Evolutionary conservation across 2,888 invertebrate genomes (phyloP).

Genomic region (Scaptomyza flava): DNA sequence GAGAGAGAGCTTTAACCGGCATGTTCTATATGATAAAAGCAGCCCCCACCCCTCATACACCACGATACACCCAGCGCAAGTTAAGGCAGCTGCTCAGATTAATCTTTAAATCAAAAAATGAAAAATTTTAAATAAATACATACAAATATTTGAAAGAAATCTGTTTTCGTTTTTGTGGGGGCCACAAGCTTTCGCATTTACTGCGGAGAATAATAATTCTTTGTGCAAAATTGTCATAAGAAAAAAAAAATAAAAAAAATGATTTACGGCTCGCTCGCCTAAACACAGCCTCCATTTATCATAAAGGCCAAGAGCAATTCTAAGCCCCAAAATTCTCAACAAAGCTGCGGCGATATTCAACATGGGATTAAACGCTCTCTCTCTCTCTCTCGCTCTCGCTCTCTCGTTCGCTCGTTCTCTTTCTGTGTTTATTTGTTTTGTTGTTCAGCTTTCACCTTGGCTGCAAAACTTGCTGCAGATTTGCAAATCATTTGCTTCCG

Average conservation of each 20-base stretch:
- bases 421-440: not conserved
- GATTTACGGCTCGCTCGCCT: slow-evolving; percentile 60
- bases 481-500: slow-evolving; percentile 66
- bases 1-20: slow-evolving; percentile 21
- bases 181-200: slow-evolving; percentile 3
- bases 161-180: not conserved
- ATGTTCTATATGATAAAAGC: slow-evolving; percentile 9
- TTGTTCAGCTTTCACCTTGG: slow-evolving; percentile 56
- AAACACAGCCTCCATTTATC: slow-evolving; percentile 64
- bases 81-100: slow-evolving; percentile 16
- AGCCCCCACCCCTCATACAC: not conserved
- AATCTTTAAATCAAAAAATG: slow-evolving; percentile 14
- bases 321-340: slow-evolving; percentile 41
- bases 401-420: not conserved
- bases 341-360: slow-evolving; percentile 35
- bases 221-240: slow-evolving; percentile 24
- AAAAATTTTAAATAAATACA: not conserved
- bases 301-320: slow-evolving; percentile 54
- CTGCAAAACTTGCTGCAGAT: slow-evolving; percentile 43
- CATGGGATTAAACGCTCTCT: slow-evolving; percentile 22
- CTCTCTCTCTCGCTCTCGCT: not conserved
- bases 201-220: not conserved
- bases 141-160: slow-evolving; percentile 21
- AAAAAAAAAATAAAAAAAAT: slow-evolving; percentile 22
- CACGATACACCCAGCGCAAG: too few relatives aligned